phyloP scores from a whole-genome alignment of 2,888 invertebrate species.

The Idaea dimidiata region DNA sequence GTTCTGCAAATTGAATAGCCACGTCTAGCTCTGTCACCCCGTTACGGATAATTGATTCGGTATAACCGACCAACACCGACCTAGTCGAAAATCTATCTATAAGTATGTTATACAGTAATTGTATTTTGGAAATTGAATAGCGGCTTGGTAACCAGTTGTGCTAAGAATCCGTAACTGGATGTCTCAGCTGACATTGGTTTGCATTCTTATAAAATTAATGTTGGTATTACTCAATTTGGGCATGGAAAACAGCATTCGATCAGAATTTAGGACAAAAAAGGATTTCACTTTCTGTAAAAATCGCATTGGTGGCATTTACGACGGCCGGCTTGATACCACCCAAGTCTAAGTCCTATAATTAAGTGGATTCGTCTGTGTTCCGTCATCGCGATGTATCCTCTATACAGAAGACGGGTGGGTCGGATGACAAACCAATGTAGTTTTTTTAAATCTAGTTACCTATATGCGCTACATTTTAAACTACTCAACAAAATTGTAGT shows the following conservation, averaged over 20 bases:
- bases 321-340: too few relatives aligned
- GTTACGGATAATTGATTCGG: not conserved
- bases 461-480: too few relatives aligned
- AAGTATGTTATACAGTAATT: not conserved
- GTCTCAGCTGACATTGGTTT: not conserved
- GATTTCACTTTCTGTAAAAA: not conserved
- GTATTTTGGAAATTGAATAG: not conserved
- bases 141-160: not conserved
- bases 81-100: not conserved
- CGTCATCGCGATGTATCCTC: too few relatives aligned
- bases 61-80: not conserved
- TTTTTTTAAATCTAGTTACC: too few relatives aligned
- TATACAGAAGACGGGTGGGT: too few relatives aligned
- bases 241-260: not conserved
- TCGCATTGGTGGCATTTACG: too few relatives aligned
- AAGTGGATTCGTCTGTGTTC: too few relatives aligned
- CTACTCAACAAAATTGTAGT: too few relatives aligned
- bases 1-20: constrained; percentile 53
- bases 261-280: not conserved
- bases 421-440: too few relatives aligned
- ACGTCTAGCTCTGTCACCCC: constrained; percentile 13
- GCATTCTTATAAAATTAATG: not conserved
- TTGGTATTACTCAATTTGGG: not conserved
- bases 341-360: too few relatives aligned
- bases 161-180: not conserved